Percentiles rank a stretch among this genome's conserved stretches.
Conservation (phyloP, 2,888 invertebrate genomes). For the Andrena marginata region DNA sequence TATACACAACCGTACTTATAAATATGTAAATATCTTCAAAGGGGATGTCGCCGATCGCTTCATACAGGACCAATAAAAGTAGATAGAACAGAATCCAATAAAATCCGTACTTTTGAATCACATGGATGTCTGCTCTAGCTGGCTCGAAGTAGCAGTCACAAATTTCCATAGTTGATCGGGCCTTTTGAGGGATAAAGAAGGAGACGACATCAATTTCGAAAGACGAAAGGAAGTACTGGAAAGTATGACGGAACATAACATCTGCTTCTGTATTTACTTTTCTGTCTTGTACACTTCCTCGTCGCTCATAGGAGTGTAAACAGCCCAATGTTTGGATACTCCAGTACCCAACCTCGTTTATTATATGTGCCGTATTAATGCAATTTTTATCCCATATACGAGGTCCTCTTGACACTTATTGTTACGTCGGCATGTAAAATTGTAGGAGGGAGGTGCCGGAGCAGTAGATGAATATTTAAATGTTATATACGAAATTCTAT, state of each 20-base stretch:
- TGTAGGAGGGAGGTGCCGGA: no score
- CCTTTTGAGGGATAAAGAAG: slow-evolving; percentile 67
- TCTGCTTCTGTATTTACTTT: slow-evolving; percentile 29
- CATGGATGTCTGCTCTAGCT: slow-evolving; percentile 58
- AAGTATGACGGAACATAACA: slow-evolving; percentile 29
- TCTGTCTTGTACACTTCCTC: slow-evolving; percentile 22
- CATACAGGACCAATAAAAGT: slow-evolving; percentile 66
- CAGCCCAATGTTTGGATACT: slow-evolving; percentile 20
- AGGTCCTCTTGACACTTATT: neutral
- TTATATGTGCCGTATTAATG: neutral
- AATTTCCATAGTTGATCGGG: slow-evolving; percentile 69
- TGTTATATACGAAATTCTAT: neutral
- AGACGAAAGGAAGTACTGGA: slow-evolving; percentile 19
- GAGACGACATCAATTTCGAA: slow-evolving; percentile 41
- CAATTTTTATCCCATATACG: neutral
- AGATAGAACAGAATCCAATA: slow-evolving; percentile 65
- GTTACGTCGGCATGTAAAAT: no score
- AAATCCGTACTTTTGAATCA: slow-evolving; percentile 68
- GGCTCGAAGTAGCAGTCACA: slow-evolving; percentile 68
- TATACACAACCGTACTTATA: slow-evolving; percentile 26
- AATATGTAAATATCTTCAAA: slow-evolving; percentile 62
- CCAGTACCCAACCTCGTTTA: slow-evolving; percentile 6
- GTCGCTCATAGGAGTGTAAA: slow-evolving; percentile 35
- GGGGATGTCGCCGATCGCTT: slow-evolving; percentile 54
- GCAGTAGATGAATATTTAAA: neutral